These are phyloP conservation scores for Drosophila pullipes DNA, from an alignment of 2,888 invertebrate species.

Conservation along the genomic window DNA sequence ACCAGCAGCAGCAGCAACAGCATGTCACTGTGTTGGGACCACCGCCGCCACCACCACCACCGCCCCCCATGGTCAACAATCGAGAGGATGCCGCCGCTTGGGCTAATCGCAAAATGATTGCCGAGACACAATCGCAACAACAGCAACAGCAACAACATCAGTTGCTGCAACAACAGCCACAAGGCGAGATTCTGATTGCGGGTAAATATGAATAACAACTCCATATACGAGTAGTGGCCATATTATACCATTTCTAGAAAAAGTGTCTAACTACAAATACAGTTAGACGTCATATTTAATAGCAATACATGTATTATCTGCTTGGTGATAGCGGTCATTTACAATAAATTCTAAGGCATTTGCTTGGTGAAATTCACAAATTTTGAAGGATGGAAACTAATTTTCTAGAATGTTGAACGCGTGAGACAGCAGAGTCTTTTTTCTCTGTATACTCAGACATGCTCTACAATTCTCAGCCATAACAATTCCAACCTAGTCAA, in stretches of 20 bases:
- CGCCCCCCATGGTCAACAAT: constrained; percentile 76
- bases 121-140: constrained; percentile 66
- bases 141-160: constrained; percentile 47
- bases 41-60: constrained; percentile 70
- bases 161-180: constrained; percentile 31
- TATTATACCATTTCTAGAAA: not conserved
- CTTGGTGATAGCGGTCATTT: not conserved
- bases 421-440: not conserved
- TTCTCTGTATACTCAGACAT: not conserved
- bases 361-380: not conserved
- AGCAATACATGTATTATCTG: not conserved
- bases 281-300: not conserved
- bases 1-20: constrained; percentile 52
- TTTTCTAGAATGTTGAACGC: not conserved
- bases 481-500: not conserved
- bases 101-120: constrained; percentile 82
- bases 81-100: constrained; percentile 84
- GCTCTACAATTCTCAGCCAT: not conserved
- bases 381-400: not conserved
- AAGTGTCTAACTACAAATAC: not conserved
- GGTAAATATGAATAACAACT: constrained; percentile 54
- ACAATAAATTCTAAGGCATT: not conserved
- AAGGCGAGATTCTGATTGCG: constrained; percentile 50
- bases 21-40: constrained; percentile 66
- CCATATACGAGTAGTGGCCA: not conserved